phyloP scores from a whole-genome alignment of 1,140 invertebrate genomes.

The Periplaneta americana region DNA sequence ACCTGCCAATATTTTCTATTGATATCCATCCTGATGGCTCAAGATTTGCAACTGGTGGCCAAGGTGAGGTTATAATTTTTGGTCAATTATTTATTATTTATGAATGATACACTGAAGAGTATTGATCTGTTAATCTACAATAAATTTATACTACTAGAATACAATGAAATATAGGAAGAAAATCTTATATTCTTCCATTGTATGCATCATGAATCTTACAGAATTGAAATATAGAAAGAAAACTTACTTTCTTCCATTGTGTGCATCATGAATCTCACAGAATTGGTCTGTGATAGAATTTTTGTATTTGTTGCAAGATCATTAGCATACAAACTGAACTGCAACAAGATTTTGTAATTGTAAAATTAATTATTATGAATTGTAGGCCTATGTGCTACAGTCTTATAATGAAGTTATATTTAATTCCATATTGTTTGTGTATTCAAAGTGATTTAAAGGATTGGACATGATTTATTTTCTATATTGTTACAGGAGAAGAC shows the following conservation, averaged over 20 bases:
- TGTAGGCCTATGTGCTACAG: constrained; percentile 1
- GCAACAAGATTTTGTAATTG: constrained; percentile 5
- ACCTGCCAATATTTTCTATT: constrained; percentile 92
- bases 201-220: too few species aligned
- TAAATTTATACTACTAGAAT: too few species aligned
- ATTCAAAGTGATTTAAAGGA: neutral
- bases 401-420: constrained; percentile 12
- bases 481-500: constrained; percentile 52
- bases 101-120: neutral
- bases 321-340: constrained; percentile 6
- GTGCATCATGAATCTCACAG: too few species aligned
- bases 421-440: neutral
- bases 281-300: too few species aligned
- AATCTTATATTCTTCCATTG: too few species aligned
- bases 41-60: constrained; percentile 88
- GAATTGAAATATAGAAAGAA: too few species aligned
- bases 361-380: constrained; percentile 13
- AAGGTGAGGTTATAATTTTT: constrained; percentile 52
- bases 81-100: neutral
- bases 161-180: too few species aligned
- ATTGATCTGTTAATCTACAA: too few species aligned
- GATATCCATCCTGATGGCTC: constrained; percentile 95
- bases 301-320: neutral
- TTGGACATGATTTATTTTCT: constrained; percentile 2
- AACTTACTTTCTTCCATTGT: too few species aligned